Percentiles rank a stretch among this genome's conserved stretches.
Conservation (phyloP, 37 sponge, comb jelly and placozoan species). For the Lycopodina hypogea region DNA sequence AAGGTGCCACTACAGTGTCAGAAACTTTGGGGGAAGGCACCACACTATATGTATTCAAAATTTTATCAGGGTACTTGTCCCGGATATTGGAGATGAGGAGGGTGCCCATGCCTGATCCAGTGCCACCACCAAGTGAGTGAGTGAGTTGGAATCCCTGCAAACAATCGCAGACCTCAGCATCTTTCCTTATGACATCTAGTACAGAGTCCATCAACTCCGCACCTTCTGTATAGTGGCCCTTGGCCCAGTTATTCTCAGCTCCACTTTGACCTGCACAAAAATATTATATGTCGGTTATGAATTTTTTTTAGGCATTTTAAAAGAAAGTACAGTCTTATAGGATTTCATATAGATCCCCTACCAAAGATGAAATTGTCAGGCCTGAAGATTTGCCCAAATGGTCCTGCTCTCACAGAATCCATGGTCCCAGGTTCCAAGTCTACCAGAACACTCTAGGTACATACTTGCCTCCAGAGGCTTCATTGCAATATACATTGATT, state of each 20-base stretch:
- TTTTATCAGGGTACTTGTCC: slow-evolving; percentile 98
- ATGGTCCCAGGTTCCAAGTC: slow-evolving; percentile 94
- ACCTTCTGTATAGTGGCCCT: slow-evolving; percentile 76
- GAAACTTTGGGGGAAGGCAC: too few relatives aligned
- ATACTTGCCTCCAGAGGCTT: slow-evolving; percentile 82
- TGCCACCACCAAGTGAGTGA: too few relatives aligned
- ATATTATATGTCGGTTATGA: background rate
- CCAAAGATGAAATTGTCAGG: slow-evolving; percentile 99
- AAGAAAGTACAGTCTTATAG: background rate
- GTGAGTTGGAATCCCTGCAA: too few relatives aligned
- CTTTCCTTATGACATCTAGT: slow-evolving; percentile 96
- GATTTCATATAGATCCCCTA: slow-evolving; percentile 13
- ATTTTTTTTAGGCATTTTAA: too few relatives aligned
- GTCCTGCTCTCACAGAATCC: too few relatives aligned
- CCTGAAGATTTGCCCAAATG: slow-evolving; percentile 97
- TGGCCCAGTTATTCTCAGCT: too few relatives aligned
- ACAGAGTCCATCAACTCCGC: slow-evolving; percentile 97
- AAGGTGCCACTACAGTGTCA: slow-evolving; percentile 88
- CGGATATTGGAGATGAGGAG: slow-evolving; percentile 99
- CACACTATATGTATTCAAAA: slow-evolving; percentile 96
- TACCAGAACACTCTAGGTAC: slow-evolving; percentile 76
- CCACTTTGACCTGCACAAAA: slow-evolving; percentile 82
- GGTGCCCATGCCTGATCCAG: too few relatives aligned
- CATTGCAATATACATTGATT: slow-evolving; percentile 96
- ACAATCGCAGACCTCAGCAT: slow-evolving; percentile 99